These are phyloP conservation scores for Biston stratarius DNA, from an alignment of 2,888 invertebrate genomes.

Conservation along the genomic window DNA sequence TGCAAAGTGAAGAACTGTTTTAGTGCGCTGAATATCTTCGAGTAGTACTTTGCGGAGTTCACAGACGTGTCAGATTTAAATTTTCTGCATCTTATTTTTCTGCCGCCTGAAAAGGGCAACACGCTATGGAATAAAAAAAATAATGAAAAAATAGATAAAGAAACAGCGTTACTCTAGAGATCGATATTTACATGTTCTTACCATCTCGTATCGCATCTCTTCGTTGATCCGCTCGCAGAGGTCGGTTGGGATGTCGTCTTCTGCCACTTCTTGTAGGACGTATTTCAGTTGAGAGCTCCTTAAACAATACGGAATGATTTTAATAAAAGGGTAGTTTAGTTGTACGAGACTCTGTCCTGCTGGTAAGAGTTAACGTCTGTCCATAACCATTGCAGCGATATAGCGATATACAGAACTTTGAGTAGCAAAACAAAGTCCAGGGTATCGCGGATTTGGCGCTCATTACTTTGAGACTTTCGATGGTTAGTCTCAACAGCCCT, in stretches of 20 bases:
- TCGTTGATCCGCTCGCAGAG: slow-evolving; percentile 95
- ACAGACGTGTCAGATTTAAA: slow-evolving; percentile 80
- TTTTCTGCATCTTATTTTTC: slow-evolving; percentile 83
- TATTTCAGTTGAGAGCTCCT: slow-evolving; percentile 94
- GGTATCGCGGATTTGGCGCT: no score
- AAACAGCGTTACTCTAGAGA: slow-evolving; percentile 45
- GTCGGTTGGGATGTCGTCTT: slow-evolving; percentile 96
- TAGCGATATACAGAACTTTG: no score
- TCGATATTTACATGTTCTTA: slow-evolving; percentile 87
- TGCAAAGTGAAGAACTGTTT: slow-evolving; percentile 85
- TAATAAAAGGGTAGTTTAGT: not conserved
- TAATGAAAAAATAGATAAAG: slow-evolving; percentile 55
- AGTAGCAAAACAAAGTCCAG: no score
- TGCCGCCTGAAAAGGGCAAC: slow-evolving; percentile 80
- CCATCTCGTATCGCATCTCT: slow-evolving; percentile 97
- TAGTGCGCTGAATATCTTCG: slow-evolving; percentile 81
- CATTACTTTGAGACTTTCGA: no score
- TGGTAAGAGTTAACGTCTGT: no score
- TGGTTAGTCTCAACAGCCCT: no score
- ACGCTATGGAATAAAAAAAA: slow-evolving; percentile 61
- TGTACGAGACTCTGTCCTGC: no score
- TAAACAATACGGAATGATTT: slow-evolving; percentile 16
- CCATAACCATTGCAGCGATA: no score
- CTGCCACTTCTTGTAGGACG: slow-evolving; percentile 95
- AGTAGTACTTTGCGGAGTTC: slow-evolving; percentile 77